phyloP scores from a whole-genome alignment of 2,797 vertebrate species.

The Saguinus oedipus region DNA sequence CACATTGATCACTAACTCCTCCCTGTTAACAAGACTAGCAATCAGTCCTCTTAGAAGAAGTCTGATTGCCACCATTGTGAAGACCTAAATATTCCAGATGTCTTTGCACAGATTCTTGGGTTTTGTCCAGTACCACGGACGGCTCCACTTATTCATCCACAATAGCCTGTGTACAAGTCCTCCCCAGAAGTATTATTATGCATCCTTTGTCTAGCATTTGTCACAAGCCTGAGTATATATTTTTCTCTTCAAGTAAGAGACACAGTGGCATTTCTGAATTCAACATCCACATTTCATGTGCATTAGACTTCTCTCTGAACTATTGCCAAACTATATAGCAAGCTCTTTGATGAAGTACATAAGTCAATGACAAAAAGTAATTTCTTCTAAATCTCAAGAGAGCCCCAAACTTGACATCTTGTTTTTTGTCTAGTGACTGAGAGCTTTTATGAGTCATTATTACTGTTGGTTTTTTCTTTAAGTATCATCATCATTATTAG shows the following conservation, averaged over 20 bases:
- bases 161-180: background rate
- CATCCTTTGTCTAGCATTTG: slow-evolving; percentile 26
- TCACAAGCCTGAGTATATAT: background rate
- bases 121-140: slow-evolving; percentile 53
- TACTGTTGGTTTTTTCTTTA: background rate
- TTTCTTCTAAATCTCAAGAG: slow-evolving; percentile 37
- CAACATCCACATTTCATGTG: background rate
- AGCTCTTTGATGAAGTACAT: background rate
- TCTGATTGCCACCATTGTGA: slow-evolving; percentile 52
- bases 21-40: slow-evolving; percentile 56
- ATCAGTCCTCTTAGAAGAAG: slow-evolving; percentile 60
- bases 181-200: background rate
- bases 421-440: slow-evolving; percentile 12
- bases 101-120: slow-evolving; percentile 29
- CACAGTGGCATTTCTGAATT: background rate
- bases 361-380: slow-evolving; percentile 18
- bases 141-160: slow-evolving; percentile 18
- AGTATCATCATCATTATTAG: slow-evolving; percentile 31
- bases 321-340: background rate
- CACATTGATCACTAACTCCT: slow-evolving; percentile 50
- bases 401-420: background rate
- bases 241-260: background rate
- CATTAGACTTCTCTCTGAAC: background rate
- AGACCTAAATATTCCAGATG: slow-evolving; percentile 57
- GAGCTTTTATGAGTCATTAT: slow-evolving; percentile 22